phyloP scores from a whole-genome alignment of 2,113 vertebrate genomes.

The Ellobius talpinus region DNA sequence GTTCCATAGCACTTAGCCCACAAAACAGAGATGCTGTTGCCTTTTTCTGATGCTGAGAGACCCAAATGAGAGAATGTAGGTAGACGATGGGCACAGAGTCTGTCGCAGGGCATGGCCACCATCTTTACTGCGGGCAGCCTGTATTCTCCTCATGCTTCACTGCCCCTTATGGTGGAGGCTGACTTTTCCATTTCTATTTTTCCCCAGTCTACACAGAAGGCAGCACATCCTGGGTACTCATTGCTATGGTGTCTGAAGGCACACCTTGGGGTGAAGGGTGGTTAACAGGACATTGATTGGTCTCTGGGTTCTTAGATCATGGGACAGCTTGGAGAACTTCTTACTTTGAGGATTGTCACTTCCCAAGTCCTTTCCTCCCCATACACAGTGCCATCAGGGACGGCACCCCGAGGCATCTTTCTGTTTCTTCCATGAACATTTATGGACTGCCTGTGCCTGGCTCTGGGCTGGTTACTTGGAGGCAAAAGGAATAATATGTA shows the following conservation, averaged over 20 bases:
- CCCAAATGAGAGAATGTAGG: neutral
- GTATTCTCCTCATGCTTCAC: neutral
- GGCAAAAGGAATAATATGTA: neutral
- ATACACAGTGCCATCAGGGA: neutral
- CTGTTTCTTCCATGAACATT: accelerated
- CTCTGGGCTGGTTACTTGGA: neutral
- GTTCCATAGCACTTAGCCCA: too few species aligned
- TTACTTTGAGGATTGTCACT: neutral
- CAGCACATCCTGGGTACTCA: too few species aligned
- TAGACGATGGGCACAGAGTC: neutral
- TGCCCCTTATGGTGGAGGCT: neutral
- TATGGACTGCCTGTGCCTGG: neutral
- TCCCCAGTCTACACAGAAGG: neutral
- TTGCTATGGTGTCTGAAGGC: neutral
- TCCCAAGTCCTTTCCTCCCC: neutral
- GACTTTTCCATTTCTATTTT: neutral
- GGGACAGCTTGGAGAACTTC: neutral
- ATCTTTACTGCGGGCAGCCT: too few species aligned
- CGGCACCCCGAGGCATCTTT: neutral
- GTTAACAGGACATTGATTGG: neutral
- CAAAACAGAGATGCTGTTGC: neutral
- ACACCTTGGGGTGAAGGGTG: neutral
- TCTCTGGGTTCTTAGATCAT: neutral
- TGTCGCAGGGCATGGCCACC: accelerated
- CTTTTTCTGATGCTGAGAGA: neutral